Conservation (phyloP, 64 coral and sea anemone genomes). For the Hydrozoanthus tunicans region DNA sequence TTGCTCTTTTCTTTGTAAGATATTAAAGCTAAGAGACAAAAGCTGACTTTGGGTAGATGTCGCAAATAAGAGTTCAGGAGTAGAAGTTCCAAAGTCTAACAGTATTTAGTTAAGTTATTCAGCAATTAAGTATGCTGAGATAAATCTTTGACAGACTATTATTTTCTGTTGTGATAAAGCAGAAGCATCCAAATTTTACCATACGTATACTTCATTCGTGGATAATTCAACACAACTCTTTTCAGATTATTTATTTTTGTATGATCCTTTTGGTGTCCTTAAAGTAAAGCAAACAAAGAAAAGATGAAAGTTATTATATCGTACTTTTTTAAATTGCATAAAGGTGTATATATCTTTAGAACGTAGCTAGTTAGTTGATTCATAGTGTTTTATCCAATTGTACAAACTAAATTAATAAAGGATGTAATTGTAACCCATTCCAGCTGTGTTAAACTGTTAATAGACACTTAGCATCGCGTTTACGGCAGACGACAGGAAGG, state of each 20-base stretch:
- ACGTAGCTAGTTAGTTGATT: neutral
- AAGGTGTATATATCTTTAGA: neutral
- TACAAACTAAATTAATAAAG: slow-evolving; percentile 9
- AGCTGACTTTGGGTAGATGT: neutral
- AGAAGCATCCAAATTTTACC: too few relatives aligned
- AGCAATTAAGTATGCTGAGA: too few relatives aligned
- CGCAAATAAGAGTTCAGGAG: neutral
- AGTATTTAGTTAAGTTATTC: too few relatives aligned
- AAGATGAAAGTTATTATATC: neutral
- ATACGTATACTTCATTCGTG: too few relatives aligned
- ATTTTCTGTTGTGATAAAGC: too few relatives aligned
- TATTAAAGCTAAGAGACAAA: neutral
- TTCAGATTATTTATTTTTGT: too few relatives aligned
- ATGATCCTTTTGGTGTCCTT: neutral
- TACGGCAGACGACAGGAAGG: too few relatives aligned
- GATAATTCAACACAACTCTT: too few relatives aligned
- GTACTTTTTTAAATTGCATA: too few relatives aligned
- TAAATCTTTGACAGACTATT: too few relatives aligned
- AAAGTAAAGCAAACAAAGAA: neutral
- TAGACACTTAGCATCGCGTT: neutral
- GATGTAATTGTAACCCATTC: neutral
- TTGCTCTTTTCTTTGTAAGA: neutral
- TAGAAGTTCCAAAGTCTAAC: too few relatives aligned
- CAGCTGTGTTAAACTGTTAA: neutral
- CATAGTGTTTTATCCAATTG: neutral